Base-by-base conservation (phyloP, 2,113 vertebrate species). In the Saguinus imperator region DNA sequence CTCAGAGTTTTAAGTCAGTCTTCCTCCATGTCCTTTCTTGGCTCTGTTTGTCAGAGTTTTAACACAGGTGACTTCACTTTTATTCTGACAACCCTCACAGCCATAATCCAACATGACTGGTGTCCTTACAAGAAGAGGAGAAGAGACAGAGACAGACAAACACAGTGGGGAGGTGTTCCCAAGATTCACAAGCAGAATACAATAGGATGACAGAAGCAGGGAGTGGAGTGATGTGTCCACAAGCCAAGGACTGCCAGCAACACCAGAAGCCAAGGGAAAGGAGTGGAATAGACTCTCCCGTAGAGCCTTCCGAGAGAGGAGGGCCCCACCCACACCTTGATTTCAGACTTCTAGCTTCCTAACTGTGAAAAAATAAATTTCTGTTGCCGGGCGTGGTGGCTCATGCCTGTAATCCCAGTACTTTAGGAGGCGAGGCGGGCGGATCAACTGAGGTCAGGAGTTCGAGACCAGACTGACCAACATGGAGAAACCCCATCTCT, bases 371-470 rank as follows among this genome's bases (percentile, higher is more conserved):
- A 57, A 37, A n/a, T 29, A 45, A 14, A 48, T 37, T 40, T 27
- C 12, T 23, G 17, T 50, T 82, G 52, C 50, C 4, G 3, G 50
- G 16, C 16, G 14, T 52, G 50, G 4, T 16, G 52, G 52, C 52
- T 52, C 52, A 17, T 52, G 16, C 52, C 16, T 52, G 16, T 52
- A 52, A 52, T 52, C 52, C 52, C 52, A 52, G 52, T 6, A 52
- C 16, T 17, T 52, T 52, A 16, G 16, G 52, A 6, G 52, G 52
- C 16, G 0, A 52, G 16, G 5, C 1, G 5, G 52, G 16, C 4
- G 1, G 16, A 52, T 17, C 16, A 17, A 16, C 16, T 52, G 16
- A 17, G 52, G 16, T 17, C 1, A 1, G 16, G 52, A 52, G 52
- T 52, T 52, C 16, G 5, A 52, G 16, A 17, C 16, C 52, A 52